A percentile compares a stretch with the other conserved stretches of the same genome.
phyloP scores from a whole-genome alignment of 2,888 invertebrate species.

The Drosophila flavopinicola region DNA sequence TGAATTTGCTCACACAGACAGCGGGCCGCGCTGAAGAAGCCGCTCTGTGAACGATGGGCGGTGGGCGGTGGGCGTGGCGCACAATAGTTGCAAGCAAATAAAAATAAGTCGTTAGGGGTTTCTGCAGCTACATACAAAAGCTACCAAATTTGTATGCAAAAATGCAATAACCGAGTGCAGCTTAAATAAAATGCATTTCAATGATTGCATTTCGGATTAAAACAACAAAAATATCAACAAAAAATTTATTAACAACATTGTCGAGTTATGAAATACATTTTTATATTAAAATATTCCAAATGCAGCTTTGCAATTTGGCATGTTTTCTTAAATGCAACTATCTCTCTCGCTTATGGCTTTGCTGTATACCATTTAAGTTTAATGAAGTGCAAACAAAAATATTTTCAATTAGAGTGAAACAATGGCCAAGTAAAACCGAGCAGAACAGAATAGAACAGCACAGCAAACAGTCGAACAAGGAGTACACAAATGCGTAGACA shows the following conservation, averaged over 20 bases:
- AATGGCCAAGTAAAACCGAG: constrained; percentile 25
- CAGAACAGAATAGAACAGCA: constrained; percentile 3
- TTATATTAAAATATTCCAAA: constrained; percentile 35
- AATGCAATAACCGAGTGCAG: constrained; percentile 74
- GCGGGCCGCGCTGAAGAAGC: background rate
- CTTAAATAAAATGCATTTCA: constrained; percentile 80
- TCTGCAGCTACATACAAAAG: constrained; percentile 36
- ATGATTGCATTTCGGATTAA: constrained; percentile 79
- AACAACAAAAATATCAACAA: constrained; percentile 17
- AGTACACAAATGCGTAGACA: constrained; percentile 47
- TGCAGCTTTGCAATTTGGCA: constrained; percentile 7
- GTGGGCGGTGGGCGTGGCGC: background rate
- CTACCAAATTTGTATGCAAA: constrained; percentile 73
- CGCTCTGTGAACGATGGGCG: too few relatives aligned
- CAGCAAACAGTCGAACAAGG: background rate
- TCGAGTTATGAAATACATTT: constrained; percentile 41
- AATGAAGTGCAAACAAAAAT: constrained; percentile 79
- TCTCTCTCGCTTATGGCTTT: constrained; percentile 22
- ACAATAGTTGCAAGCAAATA: constrained; percentile 72
- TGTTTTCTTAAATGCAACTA: constrained; percentile 28
- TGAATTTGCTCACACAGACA: constrained; percentile 59
- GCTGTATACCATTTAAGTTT: constrained; percentile 57
- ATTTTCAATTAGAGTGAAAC: constrained; percentile 71
- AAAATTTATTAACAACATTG: constrained; percentile 25
- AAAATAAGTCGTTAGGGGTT: constrained; percentile 68